Conservation (phyloP, 92 coral and sea anemone genomes). For the Epizoanthus ramosus region DNA sequence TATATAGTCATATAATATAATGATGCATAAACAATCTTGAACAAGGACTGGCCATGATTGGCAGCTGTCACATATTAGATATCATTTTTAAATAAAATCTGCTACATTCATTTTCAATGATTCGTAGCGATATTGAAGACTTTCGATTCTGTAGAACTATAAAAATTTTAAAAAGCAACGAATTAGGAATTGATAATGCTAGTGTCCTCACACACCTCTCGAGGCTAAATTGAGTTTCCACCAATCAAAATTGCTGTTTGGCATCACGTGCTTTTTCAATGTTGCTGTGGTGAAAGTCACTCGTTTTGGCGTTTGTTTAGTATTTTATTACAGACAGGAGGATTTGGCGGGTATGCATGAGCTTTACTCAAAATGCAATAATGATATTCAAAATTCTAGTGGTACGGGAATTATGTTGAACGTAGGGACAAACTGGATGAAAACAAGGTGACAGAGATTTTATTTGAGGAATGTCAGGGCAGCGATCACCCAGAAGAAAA, state of each 20-base stretch:
- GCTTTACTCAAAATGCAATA: neutral
- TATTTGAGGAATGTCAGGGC: constrained; percentile 6
- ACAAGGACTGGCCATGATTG: too few relatives aligned
- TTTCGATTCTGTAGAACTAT: too few relatives aligned
- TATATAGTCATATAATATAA: too few relatives aligned
- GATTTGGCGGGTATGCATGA: constrained; percentile 19
- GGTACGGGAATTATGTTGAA: neutral
- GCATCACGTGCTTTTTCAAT: constrained; percentile 20
- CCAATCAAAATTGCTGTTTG: constrained; percentile 10
- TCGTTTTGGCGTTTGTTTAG: constrained; percentile 25
- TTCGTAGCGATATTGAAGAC: too few relatives aligned
- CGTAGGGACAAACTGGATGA: neutral
- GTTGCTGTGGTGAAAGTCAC: constrained; percentile 39
- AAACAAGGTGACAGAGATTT: constrained; percentile 9
- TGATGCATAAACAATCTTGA: too few relatives aligned
- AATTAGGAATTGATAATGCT: too few relatives aligned
- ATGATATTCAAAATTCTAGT: constrained; percentile 1
- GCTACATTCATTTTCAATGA: too few relatives aligned
- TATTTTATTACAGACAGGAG: neutral
- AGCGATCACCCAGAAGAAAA: constrained; percentile 47
- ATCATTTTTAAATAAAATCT: too few relatives aligned
- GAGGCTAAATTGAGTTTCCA: neutral
- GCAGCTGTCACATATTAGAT: too few relatives aligned
- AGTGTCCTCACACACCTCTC: neutral
- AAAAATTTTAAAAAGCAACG: too few relatives aligned